Evolutionary conservation across 2,797 vertebrate genomes (phyloP).

Genomic region (Takifugu ocellatus): DNA sequence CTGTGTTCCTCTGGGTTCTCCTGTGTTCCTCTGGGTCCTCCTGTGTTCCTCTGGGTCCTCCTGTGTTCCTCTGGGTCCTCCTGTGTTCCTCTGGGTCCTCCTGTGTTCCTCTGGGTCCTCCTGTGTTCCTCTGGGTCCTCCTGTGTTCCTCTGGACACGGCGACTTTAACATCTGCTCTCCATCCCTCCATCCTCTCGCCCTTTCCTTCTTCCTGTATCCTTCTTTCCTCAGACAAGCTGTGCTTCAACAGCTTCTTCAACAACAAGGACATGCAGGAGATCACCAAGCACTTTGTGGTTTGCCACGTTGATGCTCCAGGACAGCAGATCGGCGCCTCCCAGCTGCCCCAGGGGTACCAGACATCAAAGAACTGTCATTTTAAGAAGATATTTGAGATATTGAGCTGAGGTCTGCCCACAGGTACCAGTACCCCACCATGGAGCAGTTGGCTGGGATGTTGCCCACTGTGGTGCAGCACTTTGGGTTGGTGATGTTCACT

Average conservation of each 20-base stretch:
- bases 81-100: too few relatives aligned
- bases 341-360: constrained; percentile 77
- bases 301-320: constrained; percentile 93
- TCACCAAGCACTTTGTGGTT: constrained; percentile 95
- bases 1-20: too few relatives aligned
- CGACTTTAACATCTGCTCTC: constrained; percentile 14
- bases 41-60: too few relatives aligned
- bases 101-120: constrained; percentile 9
- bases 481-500: constrained; percentile 76
- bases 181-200: not conserved
- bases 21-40: too few relatives aligned
- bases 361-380: not conserved
- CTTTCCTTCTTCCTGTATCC: not conserved
- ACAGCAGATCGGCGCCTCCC: constrained; percentile 89
- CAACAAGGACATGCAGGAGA: constrained; percentile 96
- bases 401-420: constrained; percentile 45
- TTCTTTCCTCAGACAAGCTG: constrained; percentile 88
- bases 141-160: constrained; percentile 14
- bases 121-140: not conserved
- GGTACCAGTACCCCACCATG: constrained; percentile 98
- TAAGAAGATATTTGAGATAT: not conserved
- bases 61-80: too few relatives aligned
- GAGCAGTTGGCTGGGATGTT: constrained; percentile 95
- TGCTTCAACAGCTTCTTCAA: constrained; percentile 95
- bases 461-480: constrained; percentile 92